Percentiles rank a stretch among this genome's conserved stretches.
Conservation (phyloP, 2,797 vertebrate species). For the Sandelia bainsii region DNA sequence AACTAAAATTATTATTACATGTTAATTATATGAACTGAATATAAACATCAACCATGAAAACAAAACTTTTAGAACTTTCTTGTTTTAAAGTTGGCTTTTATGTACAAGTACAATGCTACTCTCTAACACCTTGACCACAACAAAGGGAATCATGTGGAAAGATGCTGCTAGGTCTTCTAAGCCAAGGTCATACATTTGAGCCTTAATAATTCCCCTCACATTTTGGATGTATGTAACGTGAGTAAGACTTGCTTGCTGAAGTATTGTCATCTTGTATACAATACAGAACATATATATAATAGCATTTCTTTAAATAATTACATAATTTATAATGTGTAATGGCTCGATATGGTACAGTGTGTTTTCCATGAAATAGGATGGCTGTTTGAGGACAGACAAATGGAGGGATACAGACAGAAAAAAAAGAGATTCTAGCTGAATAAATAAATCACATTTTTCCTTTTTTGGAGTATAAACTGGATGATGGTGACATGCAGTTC, state of each 20-base stretch:
- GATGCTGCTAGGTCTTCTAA: constrained; percentile 62
- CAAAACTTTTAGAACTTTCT: constrained; percentile 72
- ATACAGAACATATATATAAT: constrained; percentile 79
- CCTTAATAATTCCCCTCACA: constrained; percentile 48
- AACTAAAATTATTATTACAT: constrained; percentile 76
- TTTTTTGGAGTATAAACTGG: constrained; percentile 63
- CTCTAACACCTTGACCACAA: constrained; percentile 79
- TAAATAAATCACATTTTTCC: constrained; percentile 59
- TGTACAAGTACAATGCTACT: constrained; percentile 81
- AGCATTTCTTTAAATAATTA: constrained; percentile 79
- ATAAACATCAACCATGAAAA: constrained; percentile 80
- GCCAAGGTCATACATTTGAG: constrained; percentile 55
- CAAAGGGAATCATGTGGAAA: constrained; percentile 72
- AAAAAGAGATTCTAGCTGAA: constrained; percentile 55
- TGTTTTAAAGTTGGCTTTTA: constrained; percentile 72
- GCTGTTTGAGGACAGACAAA: constrained; percentile 42
- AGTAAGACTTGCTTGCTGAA: constrained; percentile 54
- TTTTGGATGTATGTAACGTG: constrained; percentile 48
- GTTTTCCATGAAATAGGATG: constrained; percentile 37
- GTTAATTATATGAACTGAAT: constrained; percentile 68
- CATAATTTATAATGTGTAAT: constrained; percentile 71
- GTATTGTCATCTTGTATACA: constrained; percentile 74
- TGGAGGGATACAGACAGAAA: constrained; percentile 47
- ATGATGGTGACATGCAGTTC: constrained; percentile 77
- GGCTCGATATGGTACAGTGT: constrained; percentile 71